Evolutionary conservation across 1,140 invertebrate species (phyloP), one percentile per base, ranked within the genome.

Genomic region (Tyrophagus putrescentiae): DNA sequence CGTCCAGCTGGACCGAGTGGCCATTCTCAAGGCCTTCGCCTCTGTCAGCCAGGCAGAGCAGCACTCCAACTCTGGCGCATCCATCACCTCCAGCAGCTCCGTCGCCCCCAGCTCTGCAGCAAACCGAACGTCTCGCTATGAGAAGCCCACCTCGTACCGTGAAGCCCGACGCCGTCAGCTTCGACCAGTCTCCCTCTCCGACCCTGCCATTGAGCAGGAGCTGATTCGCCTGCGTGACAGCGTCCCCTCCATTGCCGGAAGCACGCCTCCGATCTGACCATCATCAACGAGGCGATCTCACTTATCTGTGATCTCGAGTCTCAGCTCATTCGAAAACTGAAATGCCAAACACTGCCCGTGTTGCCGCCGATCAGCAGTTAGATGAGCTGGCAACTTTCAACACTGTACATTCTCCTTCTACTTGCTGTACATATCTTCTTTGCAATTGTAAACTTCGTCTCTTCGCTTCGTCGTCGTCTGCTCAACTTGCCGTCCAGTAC

Each of bases 121-220:
- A 29, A 54, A 1, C 9, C 25, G 13, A 32, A 13, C 7, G 2
- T 54, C 52, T 21, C 13, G 25, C 32, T 54, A 18, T 54, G 52
- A 54, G 27, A 54, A 54, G 25, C 52, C 52, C 32, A 54, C 52
- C 2, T 3, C 52, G 25, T 13, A 13, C 11, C 25, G 28, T 13
- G 52, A 54, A 31, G 52, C 52, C 3, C 3, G 52, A n/a, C 52
- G 27, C 32, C 36, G n/a, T 39, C 36, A 39, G n/a, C 36, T 13
- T 13, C 36, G n/a, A 39, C 36, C 11, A 39, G 13, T 23, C 52
- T 13, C 27, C 3, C 3, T 31, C 2, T 25, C 13, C 13, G 52
- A 54, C 27, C 52, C 52, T 21, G 52, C 52, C 11, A 23, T 54
- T 54, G 52, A 54, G 27, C 13, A 68, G 67, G 68, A 68, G 68